Percentiles rank a stretch among this genome's conserved stretches.
phyloP scores from a whole-genome alignment of 2,113 vertebrate genomes.

The Atherinomorus stipes region DNA sequence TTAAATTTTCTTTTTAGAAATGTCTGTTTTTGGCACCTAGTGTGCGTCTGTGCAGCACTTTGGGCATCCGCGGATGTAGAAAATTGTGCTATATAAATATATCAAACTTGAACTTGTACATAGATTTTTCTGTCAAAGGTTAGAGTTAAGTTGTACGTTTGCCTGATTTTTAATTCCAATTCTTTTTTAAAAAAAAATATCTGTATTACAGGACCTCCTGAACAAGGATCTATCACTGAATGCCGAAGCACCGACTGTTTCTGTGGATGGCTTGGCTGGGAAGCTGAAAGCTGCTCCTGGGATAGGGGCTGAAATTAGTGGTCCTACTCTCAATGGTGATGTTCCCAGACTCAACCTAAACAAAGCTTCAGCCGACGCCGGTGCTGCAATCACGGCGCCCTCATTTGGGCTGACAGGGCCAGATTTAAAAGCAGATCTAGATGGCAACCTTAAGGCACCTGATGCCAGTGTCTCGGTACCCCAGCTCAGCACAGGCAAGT shows the following conservation, averaged over 20 bases:
- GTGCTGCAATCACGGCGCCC: conserved; percentile 57
- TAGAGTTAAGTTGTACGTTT: neutral
- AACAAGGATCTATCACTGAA: conserved; percentile 44
- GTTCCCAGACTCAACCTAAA: conserved; percentile 62
- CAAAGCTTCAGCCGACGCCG: conserved; percentile 25
- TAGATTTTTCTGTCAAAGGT: neutral
- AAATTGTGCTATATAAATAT: too few species aligned
- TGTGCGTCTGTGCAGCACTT: too few species aligned
- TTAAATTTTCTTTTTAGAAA: too few species aligned
- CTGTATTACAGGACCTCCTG: conserved; percentile 62
- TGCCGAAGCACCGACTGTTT: conserved; percentile 46
- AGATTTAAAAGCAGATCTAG: conserved; percentile 64
- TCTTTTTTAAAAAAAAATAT: neutral
- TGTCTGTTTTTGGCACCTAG: too few species aligned
- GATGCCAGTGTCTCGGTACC: conserved; percentile 58
- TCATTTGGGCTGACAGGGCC: conserved; percentile 57
- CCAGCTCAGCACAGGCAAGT: conserved; percentile 31
- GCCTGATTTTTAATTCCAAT: neutral
- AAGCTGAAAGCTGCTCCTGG: conserved; percentile 47
- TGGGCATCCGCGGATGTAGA: too few species aligned
- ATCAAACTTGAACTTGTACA: too few species aligned
- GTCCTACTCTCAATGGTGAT: conserved; percentile 61
- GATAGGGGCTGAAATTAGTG: conserved; percentile 42
- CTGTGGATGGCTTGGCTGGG: conserved; percentile 56
- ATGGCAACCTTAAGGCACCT: conserved; percentile 52